Base-by-base conservation (phyloP, 2,113 vertebrate species). In the Nymphicus hollandicus region DNA sequence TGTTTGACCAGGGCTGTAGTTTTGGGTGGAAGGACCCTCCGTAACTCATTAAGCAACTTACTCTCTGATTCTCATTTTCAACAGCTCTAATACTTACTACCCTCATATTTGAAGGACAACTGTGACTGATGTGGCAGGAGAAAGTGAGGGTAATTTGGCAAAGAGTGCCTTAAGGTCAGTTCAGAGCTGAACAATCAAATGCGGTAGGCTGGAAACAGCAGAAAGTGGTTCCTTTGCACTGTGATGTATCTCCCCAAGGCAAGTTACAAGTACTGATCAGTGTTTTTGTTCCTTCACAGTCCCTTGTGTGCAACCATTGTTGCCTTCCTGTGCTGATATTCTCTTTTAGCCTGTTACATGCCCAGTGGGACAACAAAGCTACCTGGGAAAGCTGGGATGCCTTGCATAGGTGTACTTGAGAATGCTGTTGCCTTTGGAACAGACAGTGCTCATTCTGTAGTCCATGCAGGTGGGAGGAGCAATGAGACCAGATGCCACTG, bases 21-120 rank as follows among this genome's bases (percentile, higher is more conserved):
- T 91, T 55, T 35, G 80, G 86, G 31, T 91, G 89, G 61, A 39
- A 74, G 52, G 28, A 81, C 18, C 72, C 69, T 76, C 69, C 39
- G 43, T 90, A 92, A 96, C 95, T 71, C 85, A 76, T 52, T 52
- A 69, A 97, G 63, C 83, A 81, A 46, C 88, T 95, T 70, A 86
- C 84, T 69, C 25, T 91, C 78, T 64, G 47, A 77, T 46, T 43
- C 86, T 87, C 93, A 76, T 50, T 84, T 25, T 15, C 81, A 81
- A 2, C 81, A 78, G 37, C 92, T 85, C 91, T 95, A 90, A 95
- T 24, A 63, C 70, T 86, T 41, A 69, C 65, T 86, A 18, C 44
- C 46, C 76, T 91, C 58, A 41, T 77, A 53, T 91, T 91, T 93
- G 85, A 96, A 96, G 86, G 91, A 93, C 95, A 93, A 56, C 88